phyloP scores from a whole-genome alignment of 2,113 vertebrate genomes.

The Oriolus oriolus region DNA sequence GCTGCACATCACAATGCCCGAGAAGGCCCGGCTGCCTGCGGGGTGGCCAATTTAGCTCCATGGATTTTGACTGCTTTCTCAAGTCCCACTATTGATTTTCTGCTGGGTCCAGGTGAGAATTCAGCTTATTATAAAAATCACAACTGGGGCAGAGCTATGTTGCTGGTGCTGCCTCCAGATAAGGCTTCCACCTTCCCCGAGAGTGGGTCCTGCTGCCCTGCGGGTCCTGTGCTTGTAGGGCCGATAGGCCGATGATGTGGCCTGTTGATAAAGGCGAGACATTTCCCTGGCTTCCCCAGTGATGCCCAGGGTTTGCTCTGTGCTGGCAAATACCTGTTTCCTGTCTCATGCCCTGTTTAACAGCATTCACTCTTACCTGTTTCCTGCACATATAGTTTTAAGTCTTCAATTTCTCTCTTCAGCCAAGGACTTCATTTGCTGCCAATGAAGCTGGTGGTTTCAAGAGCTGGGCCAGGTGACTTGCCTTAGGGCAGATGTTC shows the following conservation, averaged over 20 bases:
- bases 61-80: constrained; percentile 18
- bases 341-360: background rate
- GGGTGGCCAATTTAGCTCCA: background rate
- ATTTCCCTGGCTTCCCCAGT: background rate
- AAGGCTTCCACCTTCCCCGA: background rate
- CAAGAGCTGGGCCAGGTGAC: constrained; percentile 9
- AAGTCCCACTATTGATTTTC: background rate
- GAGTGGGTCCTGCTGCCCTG: background rate
- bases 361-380: background rate
- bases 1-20: background rate
- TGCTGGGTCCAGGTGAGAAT: background rate
- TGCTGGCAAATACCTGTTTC: background rate
- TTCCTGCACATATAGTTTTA: background rate
- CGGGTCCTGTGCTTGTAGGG: background rate
- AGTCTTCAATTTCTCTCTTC: background rate
- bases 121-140: background rate
- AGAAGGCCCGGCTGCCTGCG: background rate
- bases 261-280: background rate
- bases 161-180: fast-evolving
- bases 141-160: background rate
- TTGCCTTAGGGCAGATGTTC: constrained; percentile 39
- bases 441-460: background rate
- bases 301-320: background rate
- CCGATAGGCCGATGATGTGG: background rate
- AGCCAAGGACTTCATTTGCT: background rate